Conservation (phyloP, 2,113 vertebrate genomes). For the Dendropsophus ebraccatus region DNA sequence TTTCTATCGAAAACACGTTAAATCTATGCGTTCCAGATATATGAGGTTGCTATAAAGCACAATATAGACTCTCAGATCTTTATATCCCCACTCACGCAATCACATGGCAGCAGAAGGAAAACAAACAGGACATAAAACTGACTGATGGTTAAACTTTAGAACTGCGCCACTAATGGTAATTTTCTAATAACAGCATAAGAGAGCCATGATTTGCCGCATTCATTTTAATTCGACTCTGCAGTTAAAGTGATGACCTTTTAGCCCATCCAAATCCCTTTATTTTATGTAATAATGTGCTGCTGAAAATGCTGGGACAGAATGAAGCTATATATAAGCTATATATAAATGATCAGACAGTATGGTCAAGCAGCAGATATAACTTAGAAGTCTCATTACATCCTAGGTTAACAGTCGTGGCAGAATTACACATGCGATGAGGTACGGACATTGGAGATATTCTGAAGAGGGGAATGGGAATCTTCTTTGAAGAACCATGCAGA, state of each 20-base stretch:
- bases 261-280: conserved; percentile 23
- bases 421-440: no score
- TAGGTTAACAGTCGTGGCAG: neutral
- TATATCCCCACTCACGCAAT: neutral
- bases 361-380: neutral
- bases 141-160: conserved; percentile 30
- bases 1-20: no score
- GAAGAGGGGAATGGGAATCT: no score
- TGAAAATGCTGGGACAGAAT: neutral
- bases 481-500: no score
- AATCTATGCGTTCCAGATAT: neutral
- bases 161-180: conserved; percentile 26
- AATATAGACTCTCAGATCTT: neutral
- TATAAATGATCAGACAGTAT: neutral
- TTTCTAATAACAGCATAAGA: conserved; percentile 32
- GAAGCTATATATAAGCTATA: neutral
- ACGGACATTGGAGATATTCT: no score
- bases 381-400: conserved; percentile 20
- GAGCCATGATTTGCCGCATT: conserved; percentile 35
- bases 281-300: conserved; percentile 32
- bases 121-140: conserved; percentile 41
- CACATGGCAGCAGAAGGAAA: neutral
- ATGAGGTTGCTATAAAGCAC: neutral
- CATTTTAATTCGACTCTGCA: conserved; percentile 29
- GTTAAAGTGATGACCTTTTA: conserved; percentile 40